These are phyloP conservation scores for Asbolus verrucosus DNA, from an alignment of 1,140 invertebrate genomes.

Conservation along the genomic window DNA sequence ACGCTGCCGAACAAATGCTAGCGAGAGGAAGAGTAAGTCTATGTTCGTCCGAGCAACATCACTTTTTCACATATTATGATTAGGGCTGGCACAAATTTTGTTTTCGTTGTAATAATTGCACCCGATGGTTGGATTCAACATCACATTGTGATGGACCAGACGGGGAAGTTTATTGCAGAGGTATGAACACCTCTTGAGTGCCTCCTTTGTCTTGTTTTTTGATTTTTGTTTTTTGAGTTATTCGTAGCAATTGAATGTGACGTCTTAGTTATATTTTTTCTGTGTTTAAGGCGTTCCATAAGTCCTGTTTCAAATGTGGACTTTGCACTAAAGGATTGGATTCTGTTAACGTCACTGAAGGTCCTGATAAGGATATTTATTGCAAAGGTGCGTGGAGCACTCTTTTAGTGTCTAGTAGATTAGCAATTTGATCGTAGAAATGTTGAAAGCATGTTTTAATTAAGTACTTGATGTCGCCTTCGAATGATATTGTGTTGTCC, in stretches of 20 bases:
- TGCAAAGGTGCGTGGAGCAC: conserved; percentile 85
- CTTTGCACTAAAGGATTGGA: conserved; percentile 95
- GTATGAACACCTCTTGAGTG: conserved; percentile 70
- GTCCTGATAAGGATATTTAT: conserved; percentile 96
- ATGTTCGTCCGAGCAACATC: conserved; percentile 36
- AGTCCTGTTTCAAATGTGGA: conserved; percentile 94
- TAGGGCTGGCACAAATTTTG: conserved; percentile 91
- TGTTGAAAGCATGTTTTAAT: conserved; percentile 7
- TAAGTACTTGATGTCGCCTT: conserved; percentile 35
- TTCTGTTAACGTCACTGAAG: conserved; percentile 95
- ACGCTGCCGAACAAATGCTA: conserved; percentile 94
- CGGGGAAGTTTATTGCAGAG: conserved; percentile 92
- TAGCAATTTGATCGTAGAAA: no score
- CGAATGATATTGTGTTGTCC: conserved; percentile 53
- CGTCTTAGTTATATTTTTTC: conserved; percentile 15
- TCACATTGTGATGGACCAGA: conserved; percentile 94
- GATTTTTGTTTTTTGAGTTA: neutral
- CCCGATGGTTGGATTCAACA: conserved; percentile 92
- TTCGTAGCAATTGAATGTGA: conserved; percentile 11
- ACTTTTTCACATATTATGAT: conserved; percentile 6
- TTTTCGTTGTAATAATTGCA: conserved; percentile 91
- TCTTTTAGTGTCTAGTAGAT: neutral
- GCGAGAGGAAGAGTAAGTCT: conserved; percentile 88
- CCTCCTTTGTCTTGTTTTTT: conserved; percentile 3
- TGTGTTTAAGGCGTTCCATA: conserved; percentile 83